Evolutionary conservation across 2,888 invertebrate species (phyloP).

Genomic region (Myathropa florea): DNA sequence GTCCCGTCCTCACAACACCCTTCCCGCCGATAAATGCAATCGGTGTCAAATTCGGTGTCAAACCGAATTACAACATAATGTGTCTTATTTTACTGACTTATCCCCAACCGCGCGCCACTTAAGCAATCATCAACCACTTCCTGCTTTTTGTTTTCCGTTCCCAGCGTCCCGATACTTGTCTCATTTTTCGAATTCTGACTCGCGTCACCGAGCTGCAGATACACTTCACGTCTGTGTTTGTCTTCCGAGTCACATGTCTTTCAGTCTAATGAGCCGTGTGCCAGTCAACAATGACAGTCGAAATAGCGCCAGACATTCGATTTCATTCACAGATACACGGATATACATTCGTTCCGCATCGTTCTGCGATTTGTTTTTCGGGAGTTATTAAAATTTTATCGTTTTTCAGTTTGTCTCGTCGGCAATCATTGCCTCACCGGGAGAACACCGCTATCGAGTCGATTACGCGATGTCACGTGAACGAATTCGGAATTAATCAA

Average conservation of each 20-base stretch:
- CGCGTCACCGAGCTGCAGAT: neutral
- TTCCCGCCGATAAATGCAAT: too few relatives aligned
- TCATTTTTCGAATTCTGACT: neutral
- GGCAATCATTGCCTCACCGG: neutral
- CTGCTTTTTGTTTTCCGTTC: neutral
- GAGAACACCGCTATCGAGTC: neutral
- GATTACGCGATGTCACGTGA: slow-evolving; percentile 34
- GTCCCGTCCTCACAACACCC: too few relatives aligned
- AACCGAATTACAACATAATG: neutral
- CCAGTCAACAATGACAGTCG: neutral
- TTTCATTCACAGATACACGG: neutral
- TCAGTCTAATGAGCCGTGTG: slow-evolving; percentile 23
- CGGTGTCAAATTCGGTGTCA: neutral
- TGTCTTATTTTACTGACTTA: neutral
- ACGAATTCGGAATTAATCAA: slow-evolving; percentile 11
- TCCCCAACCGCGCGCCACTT: neutral
- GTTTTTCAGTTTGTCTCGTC: neutral
- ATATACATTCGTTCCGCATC: neutral
- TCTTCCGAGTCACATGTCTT: slow-evolving; percentile 21
- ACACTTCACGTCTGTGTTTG: slow-evolving; percentile 3
- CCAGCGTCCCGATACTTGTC: neutral
- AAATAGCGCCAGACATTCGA: neutral
- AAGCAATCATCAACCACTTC: neutral
- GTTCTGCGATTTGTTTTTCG: neutral
- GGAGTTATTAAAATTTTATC: neutral